These are phyloP conservation scores for Labeo catla DNA, from an alignment of 2,113 vertebrate species.

Conservation along the genomic window DNA sequence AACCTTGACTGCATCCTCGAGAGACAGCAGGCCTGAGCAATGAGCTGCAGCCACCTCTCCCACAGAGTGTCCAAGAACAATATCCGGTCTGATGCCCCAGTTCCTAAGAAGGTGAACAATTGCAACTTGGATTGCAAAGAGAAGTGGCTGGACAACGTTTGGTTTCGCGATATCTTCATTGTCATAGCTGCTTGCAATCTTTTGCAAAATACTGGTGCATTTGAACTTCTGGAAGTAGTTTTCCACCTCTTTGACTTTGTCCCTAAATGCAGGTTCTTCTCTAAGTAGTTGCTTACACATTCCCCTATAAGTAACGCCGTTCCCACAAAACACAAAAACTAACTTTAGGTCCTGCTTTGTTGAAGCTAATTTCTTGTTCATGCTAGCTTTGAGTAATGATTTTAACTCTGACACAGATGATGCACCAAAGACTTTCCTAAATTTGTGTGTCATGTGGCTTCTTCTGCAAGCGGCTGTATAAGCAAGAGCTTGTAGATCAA, in stretches of 20 bases:
- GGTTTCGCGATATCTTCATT: constrained; percentile 69
- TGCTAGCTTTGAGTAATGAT: constrained; percentile 66
- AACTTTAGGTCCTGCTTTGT: constrained; percentile 66
- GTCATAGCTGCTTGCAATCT: constrained; percentile 60
- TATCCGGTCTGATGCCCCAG: constrained; percentile 80
- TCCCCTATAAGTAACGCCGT: constrained; percentile 74
- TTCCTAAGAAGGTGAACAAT: constrained; percentile 75
- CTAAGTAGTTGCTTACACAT: constrained; percentile 78
- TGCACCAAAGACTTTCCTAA: constrained; percentile 77
- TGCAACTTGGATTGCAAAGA: constrained; percentile 84
- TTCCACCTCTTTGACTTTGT: constrained; percentile 79
- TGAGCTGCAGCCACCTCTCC: constrained; percentile 86
- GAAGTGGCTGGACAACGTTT: constrained; percentile 78
- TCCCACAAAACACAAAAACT: constrained; percentile 87
- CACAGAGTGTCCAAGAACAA: constrained; percentile 79
- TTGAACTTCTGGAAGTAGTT: constrained; percentile 69
- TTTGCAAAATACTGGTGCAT: constrained; percentile 67
- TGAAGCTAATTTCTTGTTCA: constrained; percentile 47
- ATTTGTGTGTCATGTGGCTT: constrained; percentile 80
- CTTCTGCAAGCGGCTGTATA: constrained; percentile 87
- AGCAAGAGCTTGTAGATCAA: constrained; percentile 74
- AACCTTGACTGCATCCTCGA: constrained; percentile 84
- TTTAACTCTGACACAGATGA: constrained; percentile 77
- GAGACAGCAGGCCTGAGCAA: constrained; percentile 82
- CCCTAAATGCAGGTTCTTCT: constrained; percentile 76